Conservation (phyloP, 1,140 invertebrate species). For the Mycetomoellerius zeteki region DNA sequence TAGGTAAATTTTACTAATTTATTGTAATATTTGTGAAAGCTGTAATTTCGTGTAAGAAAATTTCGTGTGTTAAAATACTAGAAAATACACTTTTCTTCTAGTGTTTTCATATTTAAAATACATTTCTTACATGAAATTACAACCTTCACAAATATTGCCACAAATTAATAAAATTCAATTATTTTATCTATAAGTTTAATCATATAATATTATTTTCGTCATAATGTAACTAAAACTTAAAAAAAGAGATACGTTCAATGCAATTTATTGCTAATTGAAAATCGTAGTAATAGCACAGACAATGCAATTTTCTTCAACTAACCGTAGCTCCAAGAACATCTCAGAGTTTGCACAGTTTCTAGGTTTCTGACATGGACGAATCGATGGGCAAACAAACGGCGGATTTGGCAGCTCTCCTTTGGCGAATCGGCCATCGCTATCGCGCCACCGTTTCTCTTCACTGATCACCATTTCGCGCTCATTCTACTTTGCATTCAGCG, state of each 20-base stretch:
- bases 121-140: not conserved
- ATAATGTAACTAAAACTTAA: not conserved
- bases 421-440: slow-evolving; percentile 49
- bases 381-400: slow-evolving; percentile 76
- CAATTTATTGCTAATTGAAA: slow-evolving; percentile 28
- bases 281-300: slow-evolving; percentile 16
- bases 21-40: too few relatives aligned
- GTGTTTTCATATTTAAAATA: not conserved
- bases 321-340: not conserved
- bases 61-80: too few relatives aligned
- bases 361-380: slow-evolving; percentile 70
- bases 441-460: slow-evolving; percentile 38
- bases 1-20: too few relatives aligned
- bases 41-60: too few relatives aligned
- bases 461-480: slow-evolving; percentile 41
- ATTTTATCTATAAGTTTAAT: not conserved
- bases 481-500: slow-evolving; percentile 76
- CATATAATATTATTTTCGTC: not conserved
- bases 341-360: slow-evolving; percentile 55
- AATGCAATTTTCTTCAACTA: slow-evolving; percentile 19
- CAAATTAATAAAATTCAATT: not conserved
- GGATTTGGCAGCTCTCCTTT: slow-evolving; percentile 76
- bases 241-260: not conserved
- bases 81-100: not conserved
- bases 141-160: not conserved